A percentile compares a stretch with the other conserved stretches of the same genome.
Evolutionary conservation across 2,888 invertebrate species (phyloP).

Genomic region (Agonopterix heracliana): DNA sequence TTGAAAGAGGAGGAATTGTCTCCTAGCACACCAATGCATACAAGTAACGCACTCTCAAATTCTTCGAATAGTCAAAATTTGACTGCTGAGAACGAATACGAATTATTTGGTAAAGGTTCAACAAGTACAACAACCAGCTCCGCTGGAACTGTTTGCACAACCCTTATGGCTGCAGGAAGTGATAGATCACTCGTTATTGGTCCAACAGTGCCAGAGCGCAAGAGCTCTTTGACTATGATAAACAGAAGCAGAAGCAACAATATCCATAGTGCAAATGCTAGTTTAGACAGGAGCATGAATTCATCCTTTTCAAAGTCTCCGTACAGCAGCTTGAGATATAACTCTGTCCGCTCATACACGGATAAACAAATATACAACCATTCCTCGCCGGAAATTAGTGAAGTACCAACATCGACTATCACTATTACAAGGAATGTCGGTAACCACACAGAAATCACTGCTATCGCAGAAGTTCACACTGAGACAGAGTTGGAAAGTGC

Average conservation of each 20-base stretch:
- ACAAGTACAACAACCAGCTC: slow-evolving; percentile 94
- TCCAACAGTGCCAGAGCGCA: slow-evolving; percentile 89
- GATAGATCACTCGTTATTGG: slow-evolving; percentile 78
- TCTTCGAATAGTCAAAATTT: slow-evolving; percentile 83
- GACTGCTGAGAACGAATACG: slow-evolving; percentile 91
- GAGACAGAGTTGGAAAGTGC: slow-evolving; percentile 63
- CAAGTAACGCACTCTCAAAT: slow-evolving; percentile 81
- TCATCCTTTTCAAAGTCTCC: slow-evolving; percentile 59
- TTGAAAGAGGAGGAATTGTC: slow-evolving; percentile 81
- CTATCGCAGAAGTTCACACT: slow-evolving; percentile 75
- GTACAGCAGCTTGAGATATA: slow-evolving; percentile 58
- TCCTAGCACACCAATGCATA: slow-evolving; percentile 83
- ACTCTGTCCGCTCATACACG: slow-evolving; percentile 45
- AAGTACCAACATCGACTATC: slow-evolving; percentile 45
- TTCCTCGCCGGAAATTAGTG: slow-evolving; percentile 55
- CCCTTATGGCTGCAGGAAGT: slow-evolving; percentile 82
- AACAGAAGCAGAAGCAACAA: slow-evolving; percentile 70
- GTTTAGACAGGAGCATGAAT: slow-evolving; percentile 72
- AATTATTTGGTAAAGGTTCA: slow-evolving; percentile 92
- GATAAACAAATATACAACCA: slow-evolving; percentile 53
- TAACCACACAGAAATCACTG: slow-evolving; percentile 72
- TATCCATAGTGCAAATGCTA: slow-evolving; percentile 70
- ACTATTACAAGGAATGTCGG: slow-evolving; percentile 62
- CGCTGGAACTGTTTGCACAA: slow-evolving; percentile 92
- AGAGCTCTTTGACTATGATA: slow-evolving; percentile 82